Conservation (phyloP, 1,140 invertebrate genomes). For the Caenorhabditis tropicalis region DNA sequence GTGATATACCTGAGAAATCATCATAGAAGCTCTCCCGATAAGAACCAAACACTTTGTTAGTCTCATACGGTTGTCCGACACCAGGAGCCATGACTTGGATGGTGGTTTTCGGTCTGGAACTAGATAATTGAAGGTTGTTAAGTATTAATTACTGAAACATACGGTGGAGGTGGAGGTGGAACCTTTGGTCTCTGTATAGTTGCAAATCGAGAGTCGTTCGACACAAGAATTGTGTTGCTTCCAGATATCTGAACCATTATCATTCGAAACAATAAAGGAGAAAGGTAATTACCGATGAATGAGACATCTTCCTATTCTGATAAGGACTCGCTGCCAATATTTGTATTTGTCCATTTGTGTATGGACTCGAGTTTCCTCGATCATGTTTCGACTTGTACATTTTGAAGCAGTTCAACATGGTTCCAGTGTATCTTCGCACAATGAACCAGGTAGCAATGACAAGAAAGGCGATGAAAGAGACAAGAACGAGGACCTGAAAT, state of each 20-base stretch:
- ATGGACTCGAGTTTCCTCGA: background rate
- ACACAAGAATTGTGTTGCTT: conserved; percentile 22
- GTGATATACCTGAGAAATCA: background rate
- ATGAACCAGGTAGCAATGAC: background rate
- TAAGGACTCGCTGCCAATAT: conserved; percentile 9
- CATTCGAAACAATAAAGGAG: background rate
- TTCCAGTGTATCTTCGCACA: background rate
- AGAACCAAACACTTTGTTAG: background rate
- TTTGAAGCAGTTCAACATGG: conserved; percentile 30
- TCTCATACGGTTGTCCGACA: background rate
- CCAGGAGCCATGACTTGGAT: conserved; percentile 7
- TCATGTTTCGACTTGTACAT: conserved; percentile 17
- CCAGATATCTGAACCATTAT: background rate
- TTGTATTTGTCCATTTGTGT: conserved; percentile 26
- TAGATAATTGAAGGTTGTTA: background rate
- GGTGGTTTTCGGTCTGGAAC: conserved; percentile 11
- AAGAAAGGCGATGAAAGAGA: background rate
- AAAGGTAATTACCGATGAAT: background rate
- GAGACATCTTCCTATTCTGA: conserved; percentile 19
- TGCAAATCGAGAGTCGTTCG: conserved; percentile 28
- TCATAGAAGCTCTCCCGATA: conserved; percentile 27
- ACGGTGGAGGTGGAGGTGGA: conserved; percentile 30
- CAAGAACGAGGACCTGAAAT: conserved; percentile 34
- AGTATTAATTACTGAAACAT: background rate
- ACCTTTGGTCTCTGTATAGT: conserved; percentile 15